These are phyloP conservation scores for Leptinotarsa texana DNA, from an alignment of 1,140 invertebrate species.

Conservation along the genomic window DNA sequence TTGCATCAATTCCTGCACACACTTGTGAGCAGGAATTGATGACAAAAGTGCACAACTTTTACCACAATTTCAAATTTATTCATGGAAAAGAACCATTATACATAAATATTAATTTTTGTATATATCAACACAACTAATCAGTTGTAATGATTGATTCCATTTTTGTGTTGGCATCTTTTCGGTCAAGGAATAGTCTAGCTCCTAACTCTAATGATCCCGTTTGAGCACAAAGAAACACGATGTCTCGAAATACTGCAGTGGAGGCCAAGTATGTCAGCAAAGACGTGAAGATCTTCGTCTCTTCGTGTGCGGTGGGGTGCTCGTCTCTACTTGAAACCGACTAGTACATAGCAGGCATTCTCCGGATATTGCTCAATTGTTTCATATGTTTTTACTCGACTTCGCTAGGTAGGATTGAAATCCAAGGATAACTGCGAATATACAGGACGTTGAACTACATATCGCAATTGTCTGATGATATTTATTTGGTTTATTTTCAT, in stretches of 20 bases:
- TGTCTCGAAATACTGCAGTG: slow-evolving; percentile 26
- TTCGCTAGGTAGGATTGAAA: neutral
- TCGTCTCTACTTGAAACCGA: slow-evolving; percentile 24
- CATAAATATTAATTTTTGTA: no score
- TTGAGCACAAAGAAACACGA: neutral
- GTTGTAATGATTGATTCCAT: no score
- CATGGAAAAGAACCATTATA: no score
- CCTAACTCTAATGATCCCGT: neutral
- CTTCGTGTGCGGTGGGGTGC: slow-evolving; percentile 33
- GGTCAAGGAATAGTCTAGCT: neutral
- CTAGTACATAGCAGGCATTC: slow-evolving; percentile 36
- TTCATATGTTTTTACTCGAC: slow-evolving; percentile 17
- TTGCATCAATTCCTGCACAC: no score
- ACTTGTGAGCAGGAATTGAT: no score
- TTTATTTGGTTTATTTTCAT: no score
- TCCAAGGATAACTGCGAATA: neutral
- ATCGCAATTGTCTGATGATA: no score
- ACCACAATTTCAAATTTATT: no score
- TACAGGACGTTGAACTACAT: neutral
- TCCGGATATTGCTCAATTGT: slow-evolving; percentile 36
- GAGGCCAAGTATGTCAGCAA: slow-evolving; percentile 35
- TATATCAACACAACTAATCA: no score
- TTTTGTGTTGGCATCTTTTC: neutral
- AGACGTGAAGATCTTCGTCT: slow-evolving; percentile 32
- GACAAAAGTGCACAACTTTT: no score